Percentiles rank a stretch among this genome's conserved stretches.
phyloP scores from a whole-genome alignment of 2,888 invertebrate species.

The Cheilosia vernalis region DNA sequence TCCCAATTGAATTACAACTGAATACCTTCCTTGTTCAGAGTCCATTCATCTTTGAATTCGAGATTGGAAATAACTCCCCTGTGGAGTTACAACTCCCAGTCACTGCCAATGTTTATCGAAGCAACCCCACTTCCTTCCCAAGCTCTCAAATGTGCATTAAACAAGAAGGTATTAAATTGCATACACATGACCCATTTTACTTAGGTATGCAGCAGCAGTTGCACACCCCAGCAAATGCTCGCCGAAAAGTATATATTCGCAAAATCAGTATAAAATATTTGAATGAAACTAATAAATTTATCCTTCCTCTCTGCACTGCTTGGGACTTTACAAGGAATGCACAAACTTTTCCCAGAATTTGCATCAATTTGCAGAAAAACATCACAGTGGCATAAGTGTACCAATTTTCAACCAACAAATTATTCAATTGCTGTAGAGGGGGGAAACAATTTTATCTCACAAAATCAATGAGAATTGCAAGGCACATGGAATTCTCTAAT shows the following conservation, averaged over 20 bases:
- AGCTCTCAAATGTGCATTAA: not conserved
- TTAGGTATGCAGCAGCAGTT: not conserved
- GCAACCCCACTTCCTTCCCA: too few relatives aligned
- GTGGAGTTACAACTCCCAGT: too few relatives aligned
- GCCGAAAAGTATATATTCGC: not conserved
- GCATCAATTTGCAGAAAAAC: conserved; percentile 20
- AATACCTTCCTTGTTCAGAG: too few relatives aligned
- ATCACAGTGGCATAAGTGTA: conserved; percentile 15
- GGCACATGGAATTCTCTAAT: conserved; percentile 17
- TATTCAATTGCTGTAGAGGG: conserved; percentile 17
- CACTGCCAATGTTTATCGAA: too few relatives aligned
- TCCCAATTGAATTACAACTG: too few relatives aligned
- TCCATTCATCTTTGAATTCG: too few relatives aligned
- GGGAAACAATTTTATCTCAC: not conserved
- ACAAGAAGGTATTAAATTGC: not conserved
- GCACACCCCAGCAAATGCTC: not conserved
- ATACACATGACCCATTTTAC: not conserved
- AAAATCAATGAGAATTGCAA: conserved; percentile 33
- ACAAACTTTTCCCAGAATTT: conserved; percentile 22
- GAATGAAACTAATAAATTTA: conserved; percentile 10
- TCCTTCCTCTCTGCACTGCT: not conserved
- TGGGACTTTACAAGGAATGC: not conserved
- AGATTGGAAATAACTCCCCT: too few relatives aligned
- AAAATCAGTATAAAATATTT: conserved; percentile 20
- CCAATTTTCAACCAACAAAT: conserved; percentile 38